These are phyloP conservation scores for Lagodon rhomboides DNA, from an alignment of 2,797 vertebrate genomes.

Conservation along the genomic window DNA sequence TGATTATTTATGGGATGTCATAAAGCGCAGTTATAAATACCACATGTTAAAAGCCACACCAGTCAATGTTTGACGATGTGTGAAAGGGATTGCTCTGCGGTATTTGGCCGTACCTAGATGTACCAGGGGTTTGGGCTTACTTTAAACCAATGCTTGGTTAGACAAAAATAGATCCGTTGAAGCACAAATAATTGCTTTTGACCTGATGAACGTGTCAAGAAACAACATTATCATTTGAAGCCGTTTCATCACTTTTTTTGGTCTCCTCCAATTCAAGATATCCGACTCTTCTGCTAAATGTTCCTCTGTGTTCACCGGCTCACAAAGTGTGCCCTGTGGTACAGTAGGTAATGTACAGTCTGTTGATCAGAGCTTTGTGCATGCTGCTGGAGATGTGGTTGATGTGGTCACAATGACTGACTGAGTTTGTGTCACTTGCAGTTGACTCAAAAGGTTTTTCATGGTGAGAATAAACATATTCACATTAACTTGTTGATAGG, in stretches of 20 bases:
- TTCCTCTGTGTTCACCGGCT: neutral
- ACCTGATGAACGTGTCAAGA: neutral
- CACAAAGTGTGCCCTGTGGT: neutral
- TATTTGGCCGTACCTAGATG: neutral
- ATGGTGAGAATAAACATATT: too few relatives aligned
- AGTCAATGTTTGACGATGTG: neutral
- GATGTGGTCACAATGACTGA: neutral
- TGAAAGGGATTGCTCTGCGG: neutral
- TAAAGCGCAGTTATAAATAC: slow-evolving; percentile 14
- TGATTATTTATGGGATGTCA: slow-evolving; percentile 1
- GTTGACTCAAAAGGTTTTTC: too few relatives aligned
- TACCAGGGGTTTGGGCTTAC: neutral
- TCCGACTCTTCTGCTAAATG: neutral
- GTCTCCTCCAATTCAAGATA: neutral
- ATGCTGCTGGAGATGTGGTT: neutral
- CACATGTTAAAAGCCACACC: neutral
- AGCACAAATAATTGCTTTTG: neutral
- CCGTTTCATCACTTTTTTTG: neutral
- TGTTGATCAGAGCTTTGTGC: neutral
- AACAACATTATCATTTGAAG: neutral
- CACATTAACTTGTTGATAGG: too few relatives aligned
- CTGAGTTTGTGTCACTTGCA: too few relatives aligned
- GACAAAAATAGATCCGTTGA: neutral
- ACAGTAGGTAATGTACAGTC: neutral
- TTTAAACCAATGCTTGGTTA: too few relatives aligned